Percentiles rank a stretch among this genome's conserved stretches.
These are phyloP conservation scores for Portunus trituberculatus DNA, from an alignment of 1,140 invertebrate species.

Conservation along the genomic window DNA sequence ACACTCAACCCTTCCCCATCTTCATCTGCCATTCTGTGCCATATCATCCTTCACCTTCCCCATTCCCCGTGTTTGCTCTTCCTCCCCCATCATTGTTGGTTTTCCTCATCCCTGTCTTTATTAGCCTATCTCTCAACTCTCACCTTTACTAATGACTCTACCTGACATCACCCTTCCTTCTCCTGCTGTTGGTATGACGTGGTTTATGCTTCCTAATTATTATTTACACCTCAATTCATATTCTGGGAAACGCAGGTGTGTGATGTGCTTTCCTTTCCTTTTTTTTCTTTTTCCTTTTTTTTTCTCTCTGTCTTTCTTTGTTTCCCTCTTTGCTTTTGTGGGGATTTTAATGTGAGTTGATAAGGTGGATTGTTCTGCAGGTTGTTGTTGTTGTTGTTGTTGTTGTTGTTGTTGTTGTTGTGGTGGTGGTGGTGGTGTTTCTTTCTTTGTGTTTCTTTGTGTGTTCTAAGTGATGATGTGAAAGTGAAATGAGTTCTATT, in stretches of 20 bases:
- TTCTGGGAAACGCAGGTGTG: neutral
- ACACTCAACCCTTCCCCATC: constrained; percentile 25
- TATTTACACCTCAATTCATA: constrained; percentile 14
- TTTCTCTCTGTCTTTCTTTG: no score
- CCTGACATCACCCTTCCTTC: constrained; percentile 4
- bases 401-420: neutral
- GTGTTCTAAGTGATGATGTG: neutral
- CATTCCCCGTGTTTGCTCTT: constrained; percentile 45
- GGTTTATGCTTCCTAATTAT: constrained; percentile 20
- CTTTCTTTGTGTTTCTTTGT: constrained; percentile 26
- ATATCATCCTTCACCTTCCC: constrained; percentile 24
- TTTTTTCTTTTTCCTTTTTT: neutral
- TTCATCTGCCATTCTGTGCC: constrained; percentile 39
- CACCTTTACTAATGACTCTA: constrained; percentile 35
- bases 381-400: neutral
- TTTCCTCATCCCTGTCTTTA: constrained; percentile 53
- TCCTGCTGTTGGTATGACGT: neutral
- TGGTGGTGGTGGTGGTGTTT: constrained; percentile 29
- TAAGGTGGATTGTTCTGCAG: neutral
- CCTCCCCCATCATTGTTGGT: constrained; percentile 57
- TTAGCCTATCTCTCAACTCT: constrained; percentile 56
- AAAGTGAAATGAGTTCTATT: neutral
- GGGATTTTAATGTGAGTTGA: neutral
- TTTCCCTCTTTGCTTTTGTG: no score
- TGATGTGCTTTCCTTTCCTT: neutral